These are phyloP conservation scores for Sesia apiformis DNA, from an alignment of 2,888 invertebrate species.

Conservation along the genomic window DNA sequence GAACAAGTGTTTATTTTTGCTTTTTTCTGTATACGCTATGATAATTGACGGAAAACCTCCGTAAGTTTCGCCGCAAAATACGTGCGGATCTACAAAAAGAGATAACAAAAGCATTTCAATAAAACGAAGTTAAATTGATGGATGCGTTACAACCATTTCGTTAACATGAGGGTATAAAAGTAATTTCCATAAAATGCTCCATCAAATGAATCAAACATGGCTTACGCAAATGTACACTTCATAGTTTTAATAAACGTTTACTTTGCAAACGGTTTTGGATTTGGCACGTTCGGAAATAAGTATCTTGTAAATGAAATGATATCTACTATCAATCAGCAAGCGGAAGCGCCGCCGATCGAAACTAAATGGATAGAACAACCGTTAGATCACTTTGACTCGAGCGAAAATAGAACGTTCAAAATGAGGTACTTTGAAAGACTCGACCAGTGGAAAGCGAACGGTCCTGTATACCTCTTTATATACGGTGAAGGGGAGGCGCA, in stretches of 20 bases:
- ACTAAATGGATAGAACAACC: constrained; percentile 46
- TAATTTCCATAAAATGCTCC: background rate
- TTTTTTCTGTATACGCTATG: too few species aligned
- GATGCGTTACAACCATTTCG: too few species aligned
- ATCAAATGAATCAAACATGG: too few species aligned
- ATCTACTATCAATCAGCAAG: constrained; percentile 8
- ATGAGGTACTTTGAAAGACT: constrained; percentile 54
- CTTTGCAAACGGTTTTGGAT: constrained; percentile 20
- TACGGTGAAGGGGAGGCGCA: constrained; percentile 44
- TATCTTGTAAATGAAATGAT: constrained; percentile 28
- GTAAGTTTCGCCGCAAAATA: background rate
- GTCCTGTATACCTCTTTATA: constrained; percentile 49
- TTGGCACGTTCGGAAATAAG: constrained; percentile 28
- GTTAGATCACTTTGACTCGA: constrained; percentile 44
- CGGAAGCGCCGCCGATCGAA: constrained; percentile 14
- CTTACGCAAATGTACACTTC: too few species aligned
- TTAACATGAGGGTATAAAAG: background rate
- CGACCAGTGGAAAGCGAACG: constrained; percentile 35
- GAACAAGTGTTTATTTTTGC: too few species aligned
- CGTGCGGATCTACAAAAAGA: background rate
- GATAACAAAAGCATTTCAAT: background rate
- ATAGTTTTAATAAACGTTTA: constrained; percentile 14
- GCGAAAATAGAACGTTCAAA: constrained; percentile 37
- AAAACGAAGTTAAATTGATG: background rate
- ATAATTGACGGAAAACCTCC: too few species aligned